These are phyloP conservation scores for Gryllus bimaculatus DNA, from an alignment of 1,140 invertebrate species.

Conservation along the genomic window DNA sequence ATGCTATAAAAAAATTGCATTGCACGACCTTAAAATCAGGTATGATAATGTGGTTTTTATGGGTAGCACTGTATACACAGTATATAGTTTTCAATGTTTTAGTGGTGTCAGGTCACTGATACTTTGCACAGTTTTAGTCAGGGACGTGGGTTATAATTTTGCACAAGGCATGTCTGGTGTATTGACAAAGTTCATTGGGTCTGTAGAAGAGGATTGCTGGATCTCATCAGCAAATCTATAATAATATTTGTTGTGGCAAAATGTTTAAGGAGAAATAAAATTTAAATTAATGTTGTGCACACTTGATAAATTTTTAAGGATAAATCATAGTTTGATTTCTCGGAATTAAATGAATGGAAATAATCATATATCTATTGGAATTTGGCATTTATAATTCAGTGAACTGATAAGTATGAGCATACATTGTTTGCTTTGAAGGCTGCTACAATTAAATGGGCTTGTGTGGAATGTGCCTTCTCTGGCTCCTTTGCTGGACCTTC, in stretches of 20 bases:
- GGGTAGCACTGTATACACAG: neutral
- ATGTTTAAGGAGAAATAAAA: too few species aligned
- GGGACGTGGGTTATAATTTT: neutral
- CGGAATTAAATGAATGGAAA: too few species aligned
- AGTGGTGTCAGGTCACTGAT: neutral
- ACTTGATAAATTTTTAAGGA: too few species aligned
- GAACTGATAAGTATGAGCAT: neutral
- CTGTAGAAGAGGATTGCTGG: too few species aligned
- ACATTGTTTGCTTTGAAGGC: neutral
- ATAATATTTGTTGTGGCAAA: too few species aligned
- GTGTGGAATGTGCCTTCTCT: neutral
- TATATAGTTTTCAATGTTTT: neutral
- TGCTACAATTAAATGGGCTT: neutral
- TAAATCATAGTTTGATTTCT: too few species aligned
- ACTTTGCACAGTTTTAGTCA: neutral
- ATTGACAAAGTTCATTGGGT: too few species aligned
- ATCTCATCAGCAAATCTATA: too few species aligned
- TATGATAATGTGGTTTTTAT: neutral
- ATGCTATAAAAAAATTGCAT: neutral
- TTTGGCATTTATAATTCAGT: neutral
- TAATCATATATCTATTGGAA: too few species aligned
- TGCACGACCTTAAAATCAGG: neutral
- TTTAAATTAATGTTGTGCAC: too few species aligned
- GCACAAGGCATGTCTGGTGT: neutral
- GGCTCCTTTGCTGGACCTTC: neutral